Evolutionary conservation across 2,797 vertebrate species (phyloP).

Genomic region (Sphaeramia orbicularis): DNA sequence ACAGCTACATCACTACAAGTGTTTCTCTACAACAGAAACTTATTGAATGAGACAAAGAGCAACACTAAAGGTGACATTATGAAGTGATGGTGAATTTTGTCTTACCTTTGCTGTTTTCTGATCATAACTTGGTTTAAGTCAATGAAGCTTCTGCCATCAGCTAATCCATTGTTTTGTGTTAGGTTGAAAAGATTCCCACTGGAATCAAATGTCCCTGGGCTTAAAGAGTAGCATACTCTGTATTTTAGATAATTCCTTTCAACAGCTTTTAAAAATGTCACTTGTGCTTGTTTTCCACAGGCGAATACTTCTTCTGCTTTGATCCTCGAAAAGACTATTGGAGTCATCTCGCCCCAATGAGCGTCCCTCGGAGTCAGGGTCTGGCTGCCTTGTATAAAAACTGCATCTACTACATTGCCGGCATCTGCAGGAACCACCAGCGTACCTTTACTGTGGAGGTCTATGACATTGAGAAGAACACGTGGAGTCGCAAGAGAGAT

Average conservation of each 20-base stretch:
- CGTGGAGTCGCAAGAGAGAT: constrained; percentile 93
- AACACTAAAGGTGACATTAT: no score
- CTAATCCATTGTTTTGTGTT: no score
- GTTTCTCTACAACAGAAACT: no score
- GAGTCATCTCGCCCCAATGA: constrained; percentile 96
- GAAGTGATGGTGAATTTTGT: no score
- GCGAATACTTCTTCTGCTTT: constrained; percentile 98
- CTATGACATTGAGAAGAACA: constrained; percentile 95
- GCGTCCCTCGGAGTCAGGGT: constrained; percentile 94
- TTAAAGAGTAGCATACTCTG: background rate
- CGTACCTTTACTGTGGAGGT: constrained; percentile 97
- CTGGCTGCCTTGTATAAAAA: constrained; percentile 93
- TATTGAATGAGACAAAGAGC: no score
- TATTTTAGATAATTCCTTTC: background rate
- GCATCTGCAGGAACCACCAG: constrained; percentile 96
- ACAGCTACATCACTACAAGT: no score
- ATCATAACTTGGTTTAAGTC: background rate
- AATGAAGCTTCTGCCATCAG: background rate
- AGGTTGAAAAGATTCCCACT: no score
- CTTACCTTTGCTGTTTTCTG: no score
- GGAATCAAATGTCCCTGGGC: no score
- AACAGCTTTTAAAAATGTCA: background rate
- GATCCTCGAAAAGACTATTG: constrained; percentile 98
- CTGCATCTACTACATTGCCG: constrained; percentile 97
- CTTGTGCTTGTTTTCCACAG: constrained; percentile 76